Conservation (phyloP, 2,888 invertebrate species). For the Slavum lentiscoides region DNA sequence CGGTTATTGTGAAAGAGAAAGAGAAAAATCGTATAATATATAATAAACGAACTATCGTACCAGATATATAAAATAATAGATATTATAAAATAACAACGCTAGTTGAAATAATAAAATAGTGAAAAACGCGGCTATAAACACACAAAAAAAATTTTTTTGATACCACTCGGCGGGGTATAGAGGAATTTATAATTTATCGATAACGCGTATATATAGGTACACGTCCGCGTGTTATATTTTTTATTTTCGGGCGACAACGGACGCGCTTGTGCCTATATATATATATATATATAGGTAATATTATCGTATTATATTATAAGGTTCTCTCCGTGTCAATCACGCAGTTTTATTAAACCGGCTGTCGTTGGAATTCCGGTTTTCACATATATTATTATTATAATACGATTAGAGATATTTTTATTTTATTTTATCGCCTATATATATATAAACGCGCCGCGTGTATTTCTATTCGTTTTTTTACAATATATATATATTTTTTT, state of each 20-base stretch:
- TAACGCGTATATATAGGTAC: neutral
- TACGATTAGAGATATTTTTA: neutral
- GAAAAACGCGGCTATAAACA: neutral
- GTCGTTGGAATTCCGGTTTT: neutral
- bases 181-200: no score
- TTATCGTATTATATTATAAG: no score
- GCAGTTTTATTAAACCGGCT: constrained; percentile 13
- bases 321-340: constrained; percentile 23
- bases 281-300: no score
- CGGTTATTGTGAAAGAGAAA: constrained; percentile 34
- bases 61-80: neutral
- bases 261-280: neutral
- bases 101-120: neutral
- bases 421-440: no score
- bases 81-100: neutral
- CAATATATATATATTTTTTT: no score
- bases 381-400: neutral
- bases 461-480: no score
- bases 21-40: neutral
- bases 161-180: no score
- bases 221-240: neutral
- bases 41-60: constrained; percentile 3
- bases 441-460: no score
- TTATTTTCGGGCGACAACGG: constrained; percentile 5
- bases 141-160: no score